These are phyloP conservation scores for Omphaloscelis lunosa DNA, from an alignment of 2,888 invertebrate species.

Conservation along the genomic window DNA sequence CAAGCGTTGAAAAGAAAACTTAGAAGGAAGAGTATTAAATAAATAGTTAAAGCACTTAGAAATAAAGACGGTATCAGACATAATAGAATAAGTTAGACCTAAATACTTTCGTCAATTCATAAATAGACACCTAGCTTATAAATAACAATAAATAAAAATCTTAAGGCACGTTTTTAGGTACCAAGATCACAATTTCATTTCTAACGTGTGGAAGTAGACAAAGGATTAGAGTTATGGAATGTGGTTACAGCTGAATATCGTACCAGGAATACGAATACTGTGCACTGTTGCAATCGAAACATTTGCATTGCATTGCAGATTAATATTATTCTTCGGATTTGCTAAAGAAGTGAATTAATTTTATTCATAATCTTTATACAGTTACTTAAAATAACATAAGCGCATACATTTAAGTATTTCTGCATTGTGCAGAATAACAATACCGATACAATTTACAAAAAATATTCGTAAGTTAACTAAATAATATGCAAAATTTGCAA, in stretches of 20 bases:
- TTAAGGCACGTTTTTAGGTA: conserved; percentile 89
- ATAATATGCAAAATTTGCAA: conserved; percentile 84
- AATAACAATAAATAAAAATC: conserved; percentile 90
- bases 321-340: conserved; percentile 78
- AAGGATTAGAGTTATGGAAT: conserved; percentile 86
- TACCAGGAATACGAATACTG: conserved; percentile 69
- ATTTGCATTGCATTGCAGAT: conserved; percentile 71
- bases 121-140: conserved; percentile 88
- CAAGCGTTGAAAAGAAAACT: conserved; percentile 70
- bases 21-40: conserved; percentile 71
- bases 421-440: conserved; percentile 91
- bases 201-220: conserved; percentile 78
- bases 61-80: conserved; percentile 76
- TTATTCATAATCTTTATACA: conserved; percentile 83
- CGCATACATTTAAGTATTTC: conserved; percentile 91
- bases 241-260: conserved; percentile 78
- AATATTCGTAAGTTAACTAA: conserved; percentile 84
- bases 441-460: conserved; percentile 91
- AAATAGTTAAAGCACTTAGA: conserved; percentile 79
- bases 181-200: conserved; percentile 88
- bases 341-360: conserved; percentile 78
- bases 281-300: conserved; percentile 71
- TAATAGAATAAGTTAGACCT: conserved; percentile 80
- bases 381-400: conserved; percentile 88
- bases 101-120: conserved; percentile 85